Evolutionary conservation across 1,140 invertebrate genomes (phyloP).

Genomic region (Fopius arisanus): DNA sequence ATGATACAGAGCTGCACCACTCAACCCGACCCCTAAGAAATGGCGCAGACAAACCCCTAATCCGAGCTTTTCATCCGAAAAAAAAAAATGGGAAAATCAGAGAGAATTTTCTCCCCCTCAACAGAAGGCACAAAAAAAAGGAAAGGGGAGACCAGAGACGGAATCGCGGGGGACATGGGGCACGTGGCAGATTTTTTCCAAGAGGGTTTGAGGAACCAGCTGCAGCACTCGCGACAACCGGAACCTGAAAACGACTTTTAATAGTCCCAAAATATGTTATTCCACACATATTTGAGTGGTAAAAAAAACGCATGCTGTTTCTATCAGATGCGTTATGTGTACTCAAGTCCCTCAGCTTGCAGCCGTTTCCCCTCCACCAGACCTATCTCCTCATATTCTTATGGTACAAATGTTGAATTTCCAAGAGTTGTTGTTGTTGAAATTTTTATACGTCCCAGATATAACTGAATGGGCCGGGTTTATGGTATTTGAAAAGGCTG

Average conservation of each 20-base stretch:
- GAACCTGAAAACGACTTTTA: slow-evolving; percentile 17
- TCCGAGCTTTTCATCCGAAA: too few relatives aligned
- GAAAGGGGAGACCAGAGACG: neutral
- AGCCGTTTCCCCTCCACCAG: neutral
- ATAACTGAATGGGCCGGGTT: slow-evolving; percentile 11
- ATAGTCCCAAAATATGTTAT: slow-evolving; percentile 32
- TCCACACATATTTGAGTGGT: slow-evolving; percentile 15
- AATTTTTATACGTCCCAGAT: neutral
- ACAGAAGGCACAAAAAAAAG: neutral
- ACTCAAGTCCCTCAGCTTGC: slow-evolving; percentile 21
- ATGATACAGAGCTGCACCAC: too few relatives aligned
- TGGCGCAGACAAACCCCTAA: too few relatives aligned
- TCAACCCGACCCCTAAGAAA: too few relatives aligned
- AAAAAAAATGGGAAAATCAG: neutral
- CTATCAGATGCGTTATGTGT: slow-evolving; percentile 30
- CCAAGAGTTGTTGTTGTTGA: slow-evolving; percentile 7
- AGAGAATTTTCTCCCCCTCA: neutral
- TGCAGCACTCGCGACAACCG: slow-evolving; percentile 2
- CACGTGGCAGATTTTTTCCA: slow-evolving; percentile 20
- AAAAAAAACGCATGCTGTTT: slow-evolving; percentile 16
- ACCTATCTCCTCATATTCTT: neutral
- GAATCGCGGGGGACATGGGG: neutral
- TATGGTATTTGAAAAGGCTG: neutral
- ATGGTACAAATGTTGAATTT: neutral
- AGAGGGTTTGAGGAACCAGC: slow-evolving; percentile 5